A percentile compares a stretch with the other conserved stretches of the same genome.
Conservation (phyloP, 2,113 vertebrate genomes). For the Eleginops maclovinus region DNA sequence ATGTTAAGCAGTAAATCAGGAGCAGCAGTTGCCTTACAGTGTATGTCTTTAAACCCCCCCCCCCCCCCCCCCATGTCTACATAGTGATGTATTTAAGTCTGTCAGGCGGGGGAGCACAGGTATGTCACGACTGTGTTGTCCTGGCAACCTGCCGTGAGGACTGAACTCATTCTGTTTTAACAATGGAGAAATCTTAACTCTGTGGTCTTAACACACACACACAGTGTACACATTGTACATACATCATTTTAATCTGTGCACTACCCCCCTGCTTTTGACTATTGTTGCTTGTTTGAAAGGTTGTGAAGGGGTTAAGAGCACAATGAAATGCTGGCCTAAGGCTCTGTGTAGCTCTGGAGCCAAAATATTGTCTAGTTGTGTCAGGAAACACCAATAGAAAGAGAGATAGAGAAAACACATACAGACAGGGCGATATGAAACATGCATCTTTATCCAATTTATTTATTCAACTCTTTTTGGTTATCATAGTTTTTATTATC, state of each 20-base stretch:
- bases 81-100: background rate
- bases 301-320: conserved; percentile 29
- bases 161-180: conserved; percentile 37
- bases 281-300: conserved; percentile 26
- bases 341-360: conserved; percentile 10
- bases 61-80: background rate
- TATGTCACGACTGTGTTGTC: conserved; percentile 66
- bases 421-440: conserved; percentile 4
- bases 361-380: conserved; percentile 23
- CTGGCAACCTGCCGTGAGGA: conserved; percentile 55
- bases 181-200: conserved; percentile 34
- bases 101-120: conserved; percentile 33
- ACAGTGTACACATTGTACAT: background rate
- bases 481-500: background rate
- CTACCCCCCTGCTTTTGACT: background rate
- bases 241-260: background rate
- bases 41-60: background rate
- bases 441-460: conserved; percentile 12
- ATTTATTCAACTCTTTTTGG: conserved; percentile 6
- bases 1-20: background rate
- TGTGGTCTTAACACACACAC: conserved; percentile 8
- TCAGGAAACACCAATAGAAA: conserved; percentile 16
- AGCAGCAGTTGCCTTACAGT: background rate
- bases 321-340: conserved; percentile 19
- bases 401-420: background rate